Evolutionary conservation across 2,113 vertebrate species (phyloP), one percentile per base, ranked within the genome.

Genomic region (Tupaia chinensis): DNA sequence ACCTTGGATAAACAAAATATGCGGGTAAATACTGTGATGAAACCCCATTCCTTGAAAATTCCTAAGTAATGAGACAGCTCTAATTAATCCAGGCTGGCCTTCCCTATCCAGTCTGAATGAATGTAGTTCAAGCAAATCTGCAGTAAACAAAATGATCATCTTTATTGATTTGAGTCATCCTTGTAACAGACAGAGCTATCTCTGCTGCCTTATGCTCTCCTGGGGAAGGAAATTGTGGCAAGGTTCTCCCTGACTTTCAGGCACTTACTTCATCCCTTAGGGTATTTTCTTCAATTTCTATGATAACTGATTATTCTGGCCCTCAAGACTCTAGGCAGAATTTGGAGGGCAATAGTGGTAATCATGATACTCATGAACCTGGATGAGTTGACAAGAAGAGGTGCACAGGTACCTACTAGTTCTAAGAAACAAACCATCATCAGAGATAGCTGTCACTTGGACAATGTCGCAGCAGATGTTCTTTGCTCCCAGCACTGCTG

Each of bases 31-130:
- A 16, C 20, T 25, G 44, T 17, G 66, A 80, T 70, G 76, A 95
- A 77, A 63, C 2, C 9, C 72, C 61, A 84, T 54, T 81, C 74
- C 61, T 93, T 87, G 20, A 87, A 94, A 97, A 94, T 70, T 87
- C 44, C 93, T 74, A 13, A 56, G 84, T 44, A 89, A 96, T 93
- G 76, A 74, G 79, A 17, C 79, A 27, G 19, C 56, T 29, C 78
- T n/a, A 44, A 72, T 15, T 68, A 32, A 91, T 9, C 9, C 25
- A 78, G 61, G n/a, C 27, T 74, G 77, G n/a, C n/a, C 72, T 72
- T 83, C 74, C 54, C 27, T 65, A 3, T 3, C 0, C 14, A 1
- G 78, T 93, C 20, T 65, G 66, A 87, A 73, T 0, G 34, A 87
- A 87, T 32, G n/a, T 13, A 8, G 32, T 10, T 87, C 74, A 86